Evolutionary conservation across 1,140 invertebrate genomes (phyloP).

Genomic region (Bombus difficillimus): DNA sequence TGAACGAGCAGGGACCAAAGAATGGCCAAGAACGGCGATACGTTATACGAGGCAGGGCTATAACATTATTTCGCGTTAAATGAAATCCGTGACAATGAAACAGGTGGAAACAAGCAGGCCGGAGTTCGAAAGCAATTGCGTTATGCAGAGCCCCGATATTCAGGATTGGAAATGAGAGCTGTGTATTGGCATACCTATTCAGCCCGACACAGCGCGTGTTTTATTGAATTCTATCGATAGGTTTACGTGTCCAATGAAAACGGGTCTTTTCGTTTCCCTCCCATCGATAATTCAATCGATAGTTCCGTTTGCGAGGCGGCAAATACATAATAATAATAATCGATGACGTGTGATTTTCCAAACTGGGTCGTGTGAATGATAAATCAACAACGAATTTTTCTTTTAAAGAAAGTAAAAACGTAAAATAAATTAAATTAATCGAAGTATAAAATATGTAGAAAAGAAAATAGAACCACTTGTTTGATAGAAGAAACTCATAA

Average conservation of each 20-base stretch:
- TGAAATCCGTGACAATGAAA: slow-evolving; percentile 60
- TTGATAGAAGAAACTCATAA: neutral
- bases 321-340: slow-evolving; percentile 36
- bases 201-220: slow-evolving; percentile 53
- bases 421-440: neutral
- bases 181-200: slow-evolving; percentile 65
- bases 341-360: slow-evolving; percentile 43
- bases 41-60: slow-evolving; percentile 9
- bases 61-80: slow-evolving; percentile 64
- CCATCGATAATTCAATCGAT: slow-evolving; percentile 50
- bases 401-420: neutral
- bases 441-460: neutral
- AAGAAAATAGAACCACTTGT: neutral
- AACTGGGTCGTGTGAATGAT: slow-evolving; percentile 36
- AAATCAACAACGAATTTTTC: slow-evolving; percentile 40
- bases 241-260: slow-evolving; percentile 55
- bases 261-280: slow-evolving; percentile 21
- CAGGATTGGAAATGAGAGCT: slow-evolving; percentile 65
- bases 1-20: neutral
- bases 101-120: slow-evolving; percentile 38
- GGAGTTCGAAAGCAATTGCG: slow-evolving; percentile 55
- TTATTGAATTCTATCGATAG: slow-evolving; percentile 68
- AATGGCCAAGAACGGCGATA: slow-evolving; percentile 26
- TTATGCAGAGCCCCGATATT: slow-evolving; percentile 34
- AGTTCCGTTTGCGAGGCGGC: slow-evolving; percentile 21